Conservation (phyloP, 2,888 invertebrate genomes). For the Cynaeus angustus region DNA sequence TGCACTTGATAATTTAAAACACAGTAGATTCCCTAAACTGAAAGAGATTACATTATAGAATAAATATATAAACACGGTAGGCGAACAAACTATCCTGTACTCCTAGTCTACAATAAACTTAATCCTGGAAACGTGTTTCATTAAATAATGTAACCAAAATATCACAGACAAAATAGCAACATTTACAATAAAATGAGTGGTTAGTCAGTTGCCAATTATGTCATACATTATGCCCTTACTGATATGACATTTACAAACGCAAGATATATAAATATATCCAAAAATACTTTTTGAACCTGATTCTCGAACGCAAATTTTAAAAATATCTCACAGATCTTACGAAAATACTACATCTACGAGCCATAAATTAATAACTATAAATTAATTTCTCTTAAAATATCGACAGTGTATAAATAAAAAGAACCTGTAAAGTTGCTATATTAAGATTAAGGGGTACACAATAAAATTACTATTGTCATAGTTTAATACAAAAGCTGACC, state of each 20-base stretch:
- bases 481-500: conserved; percentile 45
- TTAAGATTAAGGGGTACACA: conserved; percentile 40
- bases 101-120: conserved; percentile 43
- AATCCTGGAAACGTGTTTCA: conserved; percentile 50
- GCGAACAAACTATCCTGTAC: conserved; percentile 47
- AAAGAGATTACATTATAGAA: conserved; percentile 43
- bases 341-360: conserved; percentile 29
- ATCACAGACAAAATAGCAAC: conserved; percentile 59
- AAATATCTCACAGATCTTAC: conserved; percentile 34
- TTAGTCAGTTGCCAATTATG: conserved; percentile 47
- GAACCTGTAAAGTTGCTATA: conserved; percentile 48
- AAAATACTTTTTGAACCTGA: conserved; percentile 37
- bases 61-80: conserved; percentile 51
- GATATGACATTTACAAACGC: conserved; percentile 33
- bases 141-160: conserved; percentile 56
- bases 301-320: conserved; percentile 19
- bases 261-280: conserved; percentile 39
- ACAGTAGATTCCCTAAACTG: conserved; percentile 36
- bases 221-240: conserved; percentile 48
- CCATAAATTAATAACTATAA: conserved; percentile 31
- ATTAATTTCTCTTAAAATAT: conserved; percentile 15
- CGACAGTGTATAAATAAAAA: conserved; percentile 16
- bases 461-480: conserved; percentile 50
- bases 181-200: conserved; percentile 51
- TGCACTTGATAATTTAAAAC: conserved; percentile 42